These are phyloP conservation scores for Keiferia lycopersicella DNA, from an alignment of 2,888 invertebrate genomes.

Conservation along the genomic window DNA sequence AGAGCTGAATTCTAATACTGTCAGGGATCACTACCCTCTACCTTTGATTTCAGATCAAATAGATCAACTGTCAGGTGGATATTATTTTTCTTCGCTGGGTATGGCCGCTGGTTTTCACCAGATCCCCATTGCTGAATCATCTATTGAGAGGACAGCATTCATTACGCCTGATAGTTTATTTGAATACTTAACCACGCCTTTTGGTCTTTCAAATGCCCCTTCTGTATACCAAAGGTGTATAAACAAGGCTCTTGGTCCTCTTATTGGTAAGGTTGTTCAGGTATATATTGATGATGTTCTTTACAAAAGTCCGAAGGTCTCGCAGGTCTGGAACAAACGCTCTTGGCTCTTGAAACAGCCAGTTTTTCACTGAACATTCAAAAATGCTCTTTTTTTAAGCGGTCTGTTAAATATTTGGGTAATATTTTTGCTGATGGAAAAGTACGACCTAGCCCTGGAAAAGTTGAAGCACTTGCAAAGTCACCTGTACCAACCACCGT, in stretches of 20 bases:
- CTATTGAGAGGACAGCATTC: constrained; percentile 43
- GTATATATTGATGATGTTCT: constrained; percentile 46
- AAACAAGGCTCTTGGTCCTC: constrained; percentile 31
- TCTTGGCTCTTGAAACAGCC: constrained; percentile 35
- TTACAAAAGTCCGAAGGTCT: constrained; percentile 35
- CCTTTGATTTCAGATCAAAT: constrained; percentile 40
- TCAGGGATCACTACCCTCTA: constrained; percentile 38
- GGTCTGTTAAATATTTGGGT: constrained; percentile 40
- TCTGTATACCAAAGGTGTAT: constrained; percentile 40
- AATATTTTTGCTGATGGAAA: constrained; percentile 38
- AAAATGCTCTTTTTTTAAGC: constrained; percentile 39
- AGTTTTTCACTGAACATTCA: constrained; percentile 43
- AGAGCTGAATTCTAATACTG: constrained; percentile 37
- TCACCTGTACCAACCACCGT: constrained; percentile 38
- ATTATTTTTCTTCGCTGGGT: constrained; percentile 34
- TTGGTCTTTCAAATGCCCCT: constrained; percentile 38
- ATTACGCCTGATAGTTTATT: constrained; percentile 42
- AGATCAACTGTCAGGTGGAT: constrained; percentile 33
- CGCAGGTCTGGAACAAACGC: constrained; percentile 32
- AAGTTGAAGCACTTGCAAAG: constrained; percentile 40
- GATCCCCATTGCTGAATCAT: constrained; percentile 34
- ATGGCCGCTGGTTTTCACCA: constrained; percentile 42
- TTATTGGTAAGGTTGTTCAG: constrained; percentile 29
- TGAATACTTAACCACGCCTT: constrained; percentile 44
- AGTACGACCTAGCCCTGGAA: constrained; percentile 40